Percentiles rank a stretch among this genome's conserved stretches.
These are phyloP conservation scores for Anguilla japonica DNA, from an alignment of 2,113 vertebrate genomes.

Conservation along the genomic window DNA sequence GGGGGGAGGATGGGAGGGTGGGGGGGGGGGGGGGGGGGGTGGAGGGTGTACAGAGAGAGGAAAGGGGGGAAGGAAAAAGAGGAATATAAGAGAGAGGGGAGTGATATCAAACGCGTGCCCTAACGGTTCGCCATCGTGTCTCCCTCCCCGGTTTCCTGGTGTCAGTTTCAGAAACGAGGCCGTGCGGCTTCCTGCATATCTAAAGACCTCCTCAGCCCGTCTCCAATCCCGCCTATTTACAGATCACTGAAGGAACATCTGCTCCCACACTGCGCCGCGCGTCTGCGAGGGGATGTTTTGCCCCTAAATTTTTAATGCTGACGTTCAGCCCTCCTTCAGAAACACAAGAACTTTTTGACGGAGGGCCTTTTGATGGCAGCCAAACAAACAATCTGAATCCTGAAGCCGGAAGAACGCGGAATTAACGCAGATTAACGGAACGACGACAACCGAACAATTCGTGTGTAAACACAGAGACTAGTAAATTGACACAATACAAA, in stretches of 20 bases:
- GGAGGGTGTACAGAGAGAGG: constrained; percentile 50
- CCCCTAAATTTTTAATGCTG: constrained; percentile 64
- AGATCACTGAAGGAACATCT: constrained; percentile 81
- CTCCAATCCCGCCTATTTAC: constrained; percentile 80
- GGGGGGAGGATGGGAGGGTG: neutral
- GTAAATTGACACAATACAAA: constrained; percentile 60
- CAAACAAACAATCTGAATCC: constrained; percentile 61
- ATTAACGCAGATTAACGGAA: constrained; percentile 54
- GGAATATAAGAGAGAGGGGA: constrained; percentile 3
- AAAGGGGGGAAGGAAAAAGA: neutral
- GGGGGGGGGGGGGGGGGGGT: neutral
- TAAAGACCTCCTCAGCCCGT: constrained; percentile 75
- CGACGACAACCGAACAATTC: constrained; percentile 62
- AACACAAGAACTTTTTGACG: constrained; percentile 58
- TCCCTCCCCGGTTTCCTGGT: constrained; percentile 70
- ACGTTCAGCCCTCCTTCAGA: constrained; percentile 61
- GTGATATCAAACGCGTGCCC: constrained; percentile 58
- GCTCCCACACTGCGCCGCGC: constrained; percentile 76
- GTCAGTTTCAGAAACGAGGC: constrained; percentile 70
- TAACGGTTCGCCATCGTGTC: constrained; percentile 72
- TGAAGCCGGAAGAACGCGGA: constrained; percentile 59
- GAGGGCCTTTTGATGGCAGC: constrained; percentile 61
- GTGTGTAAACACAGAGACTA: constrained; percentile 64
- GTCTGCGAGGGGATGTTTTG: constrained; percentile 37
- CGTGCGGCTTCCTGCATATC: constrained; percentile 75